These are phyloP conservation scores for Bos indicus DNA, from an alignment of 2,113 vertebrate species.

Conservation along the genomic window DNA sequence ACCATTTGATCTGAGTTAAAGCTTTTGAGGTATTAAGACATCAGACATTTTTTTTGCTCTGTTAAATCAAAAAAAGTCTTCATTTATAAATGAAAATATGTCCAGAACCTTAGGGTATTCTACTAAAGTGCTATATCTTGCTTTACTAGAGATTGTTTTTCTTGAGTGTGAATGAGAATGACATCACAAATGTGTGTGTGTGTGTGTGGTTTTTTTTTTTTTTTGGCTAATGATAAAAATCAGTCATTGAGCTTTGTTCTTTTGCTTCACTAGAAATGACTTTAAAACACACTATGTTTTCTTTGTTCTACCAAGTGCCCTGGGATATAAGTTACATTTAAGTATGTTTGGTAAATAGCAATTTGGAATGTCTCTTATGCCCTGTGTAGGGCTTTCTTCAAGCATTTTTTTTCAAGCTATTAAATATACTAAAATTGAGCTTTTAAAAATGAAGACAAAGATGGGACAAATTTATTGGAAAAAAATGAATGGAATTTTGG, in stretches of 20 bases:
- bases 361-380: slow-evolving; percentile 28
- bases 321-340: slow-evolving; percentile 51
- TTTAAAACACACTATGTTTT: slow-evolving; percentile 41
- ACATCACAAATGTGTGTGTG: not conserved
- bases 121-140: slow-evolving; percentile 37
- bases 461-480: slow-evolving; percentile 38
- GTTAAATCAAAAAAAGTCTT: slow-evolving; percentile 18
- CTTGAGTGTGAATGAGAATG: slow-evolving; percentile 64
- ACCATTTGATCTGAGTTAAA: not conserved
- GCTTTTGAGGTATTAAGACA: slow-evolving; percentile 33
- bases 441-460: slow-evolving; percentile 53
- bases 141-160: slow-evolving; percentile 57
- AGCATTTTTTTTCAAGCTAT: slow-evolving; percentile 32
- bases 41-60: slow-evolving; percentile 27
- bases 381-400: not conserved
- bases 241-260: slow-evolving; percentile 56
- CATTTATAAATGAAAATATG: slow-evolving; percentile 34
- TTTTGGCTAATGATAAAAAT: slow-evolving; percentile 44
- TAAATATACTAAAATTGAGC: slow-evolving; percentile 45
- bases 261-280: slow-evolving; percentile 55
- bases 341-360: slow-evolving; percentile 44
- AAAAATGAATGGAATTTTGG: slow-evolving; percentile 37
- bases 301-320: slow-evolving; percentile 57
- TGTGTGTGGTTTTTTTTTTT: not conserved
- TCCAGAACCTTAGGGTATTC: slow-evolving; percentile 22